Evolutionary conservation across 2,797 vertebrate species (phyloP), one percentile per base, ranked within the genome.

Genomic region (Galaxias olidus): DNA sequence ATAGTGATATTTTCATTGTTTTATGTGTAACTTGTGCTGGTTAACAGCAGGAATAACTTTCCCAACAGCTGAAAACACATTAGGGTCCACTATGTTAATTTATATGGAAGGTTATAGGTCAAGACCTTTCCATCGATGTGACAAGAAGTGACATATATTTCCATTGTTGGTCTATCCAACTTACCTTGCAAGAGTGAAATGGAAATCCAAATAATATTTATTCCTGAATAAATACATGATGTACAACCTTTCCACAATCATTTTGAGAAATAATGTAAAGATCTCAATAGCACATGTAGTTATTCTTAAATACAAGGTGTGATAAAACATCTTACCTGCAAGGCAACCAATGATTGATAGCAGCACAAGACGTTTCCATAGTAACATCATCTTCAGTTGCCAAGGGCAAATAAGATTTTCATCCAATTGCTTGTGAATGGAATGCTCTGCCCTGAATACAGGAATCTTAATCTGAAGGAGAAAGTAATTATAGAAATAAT

Each of bases 301-400:
- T 47, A 59, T 56, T 78, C 73, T 68, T 55, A 74, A 82, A 84
- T 74, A 77, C 71, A 85, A 87, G 69, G 75, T 71, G 66, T 73
- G 72, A 79, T 78, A 76, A 85, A 80, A 84, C 69, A 72, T 84
- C 89, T 96, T 96, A 98, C 96, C 96, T 97, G 91, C 92, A 76
- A 96, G 90, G 90, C 94, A 96, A 93, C 93, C 92, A 73, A 93
- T 84, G 91, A 96, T 87, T 68, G 92, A 94, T 81, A 96, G 87
- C 84, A 97, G 93, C 88, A 96, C 81, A 91, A 96, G 87, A 88
- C 90, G 95, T 94, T 93, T 94, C 96, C 96, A 96, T 92, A 94
- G 93, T 84, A 96, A 95, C 93, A 91, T 90, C 96, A 98, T 98
- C 93, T 95, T 95, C 90, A 91, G 88, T 81, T 86, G 76, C 90